Evolutionary conservation across 2,113 vertebrate genomes (phyloP), one percentile per base, ranked within the genome.

Genomic region (Prionailurus bengalensis): DNA sequence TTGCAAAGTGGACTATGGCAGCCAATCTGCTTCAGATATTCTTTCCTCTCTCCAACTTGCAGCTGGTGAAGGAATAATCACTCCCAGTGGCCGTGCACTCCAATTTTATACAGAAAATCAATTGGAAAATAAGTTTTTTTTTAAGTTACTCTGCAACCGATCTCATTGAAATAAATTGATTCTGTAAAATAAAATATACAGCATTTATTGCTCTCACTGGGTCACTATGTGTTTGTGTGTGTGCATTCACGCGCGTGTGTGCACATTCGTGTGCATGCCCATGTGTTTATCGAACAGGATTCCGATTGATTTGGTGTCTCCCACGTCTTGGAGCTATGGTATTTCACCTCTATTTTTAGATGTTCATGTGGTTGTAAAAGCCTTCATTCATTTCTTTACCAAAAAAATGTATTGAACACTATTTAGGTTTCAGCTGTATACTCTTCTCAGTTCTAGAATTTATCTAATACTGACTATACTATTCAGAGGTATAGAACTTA

Each of bases 351-450:
- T 48, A 80, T 82, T 96, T 95, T 58, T 61, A 81, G 51, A n/a
- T 96, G 39, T 5, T 48, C 42, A 39, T n/a, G 3, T 82, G 23
- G 10, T 86, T 86, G 63, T 78, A 81, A 85, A 86, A 94, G 45
- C 31, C 53, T 61, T 88, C 8, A 25, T 61, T 94, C 13, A 80
- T 45, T 91, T n/a, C 89, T 94, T 96, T 88, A 97, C 51, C n/a
- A 39, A 95, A 91, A 96, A 91, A 91, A 83, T 42, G 5, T 85
- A 39, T 25, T 21, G 39, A 53, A 8, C 25, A n/a, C 33, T 95
- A 91, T 76, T 6, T 76, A 76, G 15, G 5, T 36, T 78, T 16
- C 36, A 93, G 51, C 33, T 94, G n/a, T 55, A 61, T 36, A 29
- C 5, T 71, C 10, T 81, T 51, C 4, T 39, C 39, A 76, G 71